Evolutionary conservation across 2,113 vertebrate genomes (phyloP).

Genomic region (Rhabdomys dilectus): DNA sequence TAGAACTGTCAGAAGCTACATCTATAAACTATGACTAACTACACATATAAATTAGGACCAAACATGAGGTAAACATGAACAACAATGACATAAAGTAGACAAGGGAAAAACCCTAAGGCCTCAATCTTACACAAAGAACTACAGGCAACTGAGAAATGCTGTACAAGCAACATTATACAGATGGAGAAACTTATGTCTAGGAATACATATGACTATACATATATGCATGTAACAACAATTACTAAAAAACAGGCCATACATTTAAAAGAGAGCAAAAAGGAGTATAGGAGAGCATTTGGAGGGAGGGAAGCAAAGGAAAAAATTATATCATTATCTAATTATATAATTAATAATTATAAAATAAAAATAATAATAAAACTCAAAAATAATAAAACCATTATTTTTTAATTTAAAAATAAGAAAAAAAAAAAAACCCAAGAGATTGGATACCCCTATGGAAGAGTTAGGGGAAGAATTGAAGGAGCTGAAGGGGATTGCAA

Average conservation of each 20-base stretch:
- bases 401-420: too few relatives aligned
- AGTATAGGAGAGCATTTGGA: not conserved
- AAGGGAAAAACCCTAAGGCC: not conserved
- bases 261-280: not conserved
- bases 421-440: not conserved
- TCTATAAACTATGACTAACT: not conserved
- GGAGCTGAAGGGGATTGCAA: too few relatives aligned
- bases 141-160: not conserved
- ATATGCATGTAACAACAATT: not conserved
- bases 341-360: not conserved
- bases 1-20: not conserved
- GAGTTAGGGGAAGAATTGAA: too few relatives aligned
- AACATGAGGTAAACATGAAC: not conserved
- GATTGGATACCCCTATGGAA: too few relatives aligned
- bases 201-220: not conserved
- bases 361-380: not conserved
- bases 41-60: not conserved
- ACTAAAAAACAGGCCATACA: not conserved
- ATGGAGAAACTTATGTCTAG: too few relatives aligned
- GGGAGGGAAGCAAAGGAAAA: not conserved
- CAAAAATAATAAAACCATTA: not conserved
- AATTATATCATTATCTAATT: not conserved
- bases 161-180: not conserved
- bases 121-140: not conserved
- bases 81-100: not conserved